Base-by-base conservation (phyloP, 2,113 vertebrate genomes). In the Oryzias woworae region DNA sequence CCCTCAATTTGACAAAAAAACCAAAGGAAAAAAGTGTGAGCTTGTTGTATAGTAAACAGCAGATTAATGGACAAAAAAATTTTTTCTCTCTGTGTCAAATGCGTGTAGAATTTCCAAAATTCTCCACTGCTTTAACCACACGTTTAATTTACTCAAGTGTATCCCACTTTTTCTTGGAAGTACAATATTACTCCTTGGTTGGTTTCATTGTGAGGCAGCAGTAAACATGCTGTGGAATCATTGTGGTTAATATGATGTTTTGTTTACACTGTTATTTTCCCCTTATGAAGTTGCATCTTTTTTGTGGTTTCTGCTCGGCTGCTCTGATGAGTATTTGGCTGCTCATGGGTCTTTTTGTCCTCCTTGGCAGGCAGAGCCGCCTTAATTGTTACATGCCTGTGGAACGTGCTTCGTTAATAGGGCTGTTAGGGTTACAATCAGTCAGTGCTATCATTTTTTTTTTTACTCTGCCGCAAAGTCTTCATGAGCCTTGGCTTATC, bases 371-470 rank as follows among this genome's bases (percentile, higher is more conserved):
- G 56, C 77, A 62, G 60, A 50, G 55, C 56, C 31, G 47, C 59
- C 62, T 71, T 75, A 78, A 85, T 84, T 82, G 75, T 69, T 81
- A 71, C 85, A 63, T 75, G 69, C 74, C 55, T 78, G 67, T 80
- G 77, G 75, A 78, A 85, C 58, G 42, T 66, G 70, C 49, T 66
- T 77, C 31, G 5, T 71, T 90, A 81, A 86, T 82, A 72, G 61
- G 45, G 63, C 57, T 72, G 74, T 41, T 66, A 59, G 62, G 74
- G 53, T 55, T 58, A 62, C 62, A 66, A 60, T 85, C 68, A 80
- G 62, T 66, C 64, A 54, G 61, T 3, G 15, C 16, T 63, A 44
- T 4, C 18, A 49, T 61, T 50, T 46, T 45, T 61, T 49, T 20
- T 58, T 45, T 65, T 60, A 55, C 52, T 66, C 31, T 80, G 22